Percentiles rank a stretch among this genome's conserved stretches.
Evolutionary conservation across 2,113 vertebrate species (phyloP).

Genomic region (Pangasianodon hypophthalmus): DNA sequence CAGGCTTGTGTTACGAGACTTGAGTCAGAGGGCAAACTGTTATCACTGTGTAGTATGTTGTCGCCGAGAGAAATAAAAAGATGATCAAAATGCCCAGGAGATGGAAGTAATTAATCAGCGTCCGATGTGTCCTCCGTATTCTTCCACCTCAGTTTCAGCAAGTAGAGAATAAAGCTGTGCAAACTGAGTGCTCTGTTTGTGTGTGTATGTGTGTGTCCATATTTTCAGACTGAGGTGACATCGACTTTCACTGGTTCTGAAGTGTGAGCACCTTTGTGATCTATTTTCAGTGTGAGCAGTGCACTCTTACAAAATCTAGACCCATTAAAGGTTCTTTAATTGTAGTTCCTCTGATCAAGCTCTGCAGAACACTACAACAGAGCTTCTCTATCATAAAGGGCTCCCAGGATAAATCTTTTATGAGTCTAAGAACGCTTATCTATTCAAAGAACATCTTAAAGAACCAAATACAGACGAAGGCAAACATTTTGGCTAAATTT

Average conservation of each 20-base stretch:
- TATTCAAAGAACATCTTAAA: neutral
- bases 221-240: no score
- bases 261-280: no score
- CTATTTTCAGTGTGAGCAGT: no score
- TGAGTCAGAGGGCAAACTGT: neutral
- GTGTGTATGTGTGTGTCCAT: neutral
- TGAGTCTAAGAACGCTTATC: neutral
- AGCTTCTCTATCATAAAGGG: neutral
- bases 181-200: neutral
- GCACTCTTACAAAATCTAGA: no score
- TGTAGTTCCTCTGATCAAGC: neutral
- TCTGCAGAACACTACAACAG: neutral
- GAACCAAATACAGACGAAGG: neutral
- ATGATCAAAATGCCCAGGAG: no score
- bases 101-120: no score
- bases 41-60: neutral
- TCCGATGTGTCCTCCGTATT: neutral
- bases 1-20: neutral
- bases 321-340: no score
- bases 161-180: neutral
- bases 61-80: neutral
- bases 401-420: neutral
- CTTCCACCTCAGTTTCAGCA: neutral
- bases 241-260: no score
- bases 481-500: no score